Conservation (phyloP, 2,797 vertebrate genomes). For the Halcyon chelicuti region DNA sequence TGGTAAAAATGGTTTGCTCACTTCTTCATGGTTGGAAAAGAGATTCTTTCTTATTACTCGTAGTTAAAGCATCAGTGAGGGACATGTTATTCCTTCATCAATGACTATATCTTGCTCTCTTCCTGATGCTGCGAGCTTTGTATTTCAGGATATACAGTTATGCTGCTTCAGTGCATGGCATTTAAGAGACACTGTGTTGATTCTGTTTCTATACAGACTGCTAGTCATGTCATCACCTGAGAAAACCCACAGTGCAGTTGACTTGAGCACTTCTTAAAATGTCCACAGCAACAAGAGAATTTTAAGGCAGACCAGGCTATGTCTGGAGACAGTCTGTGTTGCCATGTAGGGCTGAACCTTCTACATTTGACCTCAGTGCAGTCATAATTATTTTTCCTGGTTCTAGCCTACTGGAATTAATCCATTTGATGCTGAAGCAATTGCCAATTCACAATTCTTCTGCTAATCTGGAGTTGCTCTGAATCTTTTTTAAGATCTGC, state of each 20-base stretch:
- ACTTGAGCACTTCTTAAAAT: not conserved
- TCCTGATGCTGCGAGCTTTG: not conserved
- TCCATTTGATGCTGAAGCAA: not conserved
- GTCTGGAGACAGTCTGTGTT: not conserved
- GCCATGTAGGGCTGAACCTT: not conserved
- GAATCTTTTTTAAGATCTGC: not conserved
- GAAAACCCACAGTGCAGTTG: not conserved
- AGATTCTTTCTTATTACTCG: not conserved
- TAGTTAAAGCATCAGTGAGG: not conserved
- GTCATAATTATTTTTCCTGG: not conserved
- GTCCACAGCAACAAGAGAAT: not conserved
- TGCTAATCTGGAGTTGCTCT: not conserved
- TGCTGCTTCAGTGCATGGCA: not conserved
- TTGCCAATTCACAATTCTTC: not conserved
- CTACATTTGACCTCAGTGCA: not conserved
- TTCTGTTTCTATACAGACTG: not conserved
- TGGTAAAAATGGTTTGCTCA: fast-evolving
- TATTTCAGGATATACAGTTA: not conserved
- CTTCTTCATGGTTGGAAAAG: not conserved
- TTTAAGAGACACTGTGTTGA: not conserved
- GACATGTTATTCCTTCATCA: not conserved
- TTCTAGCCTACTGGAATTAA: not conserved
- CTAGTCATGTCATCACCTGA: not conserved
- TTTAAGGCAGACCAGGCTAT: not conserved
- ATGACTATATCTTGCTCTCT: not conserved